Evolutionary conservation across 2,797 vertebrate species (phyloP).

Genomic region (Eulemur mongoz): DNA sequence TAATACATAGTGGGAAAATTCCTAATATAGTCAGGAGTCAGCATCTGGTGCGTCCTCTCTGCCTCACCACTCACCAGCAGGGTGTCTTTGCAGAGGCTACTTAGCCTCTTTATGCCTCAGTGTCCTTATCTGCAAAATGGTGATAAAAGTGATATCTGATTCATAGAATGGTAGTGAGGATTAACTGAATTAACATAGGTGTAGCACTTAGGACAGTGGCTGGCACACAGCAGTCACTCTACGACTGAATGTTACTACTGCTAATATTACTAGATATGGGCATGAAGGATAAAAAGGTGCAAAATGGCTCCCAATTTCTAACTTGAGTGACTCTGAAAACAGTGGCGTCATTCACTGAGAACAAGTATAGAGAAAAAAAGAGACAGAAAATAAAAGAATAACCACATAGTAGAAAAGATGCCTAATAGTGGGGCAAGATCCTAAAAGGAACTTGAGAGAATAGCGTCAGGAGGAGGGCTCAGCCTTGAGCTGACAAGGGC

Average conservation of each 20-base stretch:
- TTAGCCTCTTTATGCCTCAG: neutral
- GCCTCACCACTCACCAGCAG: neutral
- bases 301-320: neutral
- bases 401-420: neutral
- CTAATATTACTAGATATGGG: neutral
- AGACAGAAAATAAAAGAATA: neutral
- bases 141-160: neutral
- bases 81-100: neutral
- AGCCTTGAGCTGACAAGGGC: neutral
- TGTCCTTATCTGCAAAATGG: neutral
- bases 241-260: no score
- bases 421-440: neutral
- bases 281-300: neutral
- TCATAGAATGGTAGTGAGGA: neutral
- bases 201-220: neutral
- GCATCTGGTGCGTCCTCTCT: neutral
- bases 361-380: neutral
- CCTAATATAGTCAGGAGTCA: neutral
- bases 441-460: neutral
- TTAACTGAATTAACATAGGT: neutral
- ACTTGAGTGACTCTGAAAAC: neutral
- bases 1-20: neutral
- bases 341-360: neutral
- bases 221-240: neutral
- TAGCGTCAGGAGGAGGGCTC: neutral